Base-by-base conservation (phyloP, 2,888 invertebrate species). In the Macrosiphum euphorbiae region DNA sequence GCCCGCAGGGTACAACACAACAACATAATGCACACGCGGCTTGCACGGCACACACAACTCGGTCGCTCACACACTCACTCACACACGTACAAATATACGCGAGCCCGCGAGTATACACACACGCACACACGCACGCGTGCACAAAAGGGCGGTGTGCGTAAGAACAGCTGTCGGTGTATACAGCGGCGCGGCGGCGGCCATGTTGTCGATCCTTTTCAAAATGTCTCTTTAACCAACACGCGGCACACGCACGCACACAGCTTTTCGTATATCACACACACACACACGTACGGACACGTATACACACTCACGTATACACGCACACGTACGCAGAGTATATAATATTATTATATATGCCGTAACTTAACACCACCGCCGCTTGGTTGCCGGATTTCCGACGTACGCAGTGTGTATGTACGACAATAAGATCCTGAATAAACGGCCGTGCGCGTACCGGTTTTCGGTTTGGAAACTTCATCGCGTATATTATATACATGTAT, bases 131-230 rank as follows among this genome's bases (percentile, higher is more conserved):
- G 47, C 90, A 50, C 58, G 85, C 93, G 28, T 61, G 84, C 26
- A 94, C 90, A 90, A 94, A 94, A 94, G 94, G 94, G 94, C 90
- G 94, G 94, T 86, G 90, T 94, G 90, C 94, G 86, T 94, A 90
- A 94, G 94, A 94, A 94, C 94, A 94, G 94, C 94, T 94, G 94
- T 94, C 94, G 86, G 86, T 86, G 55, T 84, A 41, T 90, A 52
- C 90, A 44, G 89, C 85, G 92, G 50, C 92, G 35, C 92, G 55
- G 58, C 87, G 88, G 92, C 94, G 67, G 94, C 94, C 94, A 94
- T 94, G 90, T 94, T 94, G 94, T 94, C 94, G 94, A 94, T 94
- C 94, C 90, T 94, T 94, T 94, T 94, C 94, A 90, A 94, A 94
- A 94, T 94, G 94, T 94, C 94, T 94, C 94, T 90, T 93, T 94